Evolutionary conservation across 2,797 vertebrate genomes (phyloP), one percentile per base, ranked within the genome.

Genomic region (Champsocephalus esox): DNA sequence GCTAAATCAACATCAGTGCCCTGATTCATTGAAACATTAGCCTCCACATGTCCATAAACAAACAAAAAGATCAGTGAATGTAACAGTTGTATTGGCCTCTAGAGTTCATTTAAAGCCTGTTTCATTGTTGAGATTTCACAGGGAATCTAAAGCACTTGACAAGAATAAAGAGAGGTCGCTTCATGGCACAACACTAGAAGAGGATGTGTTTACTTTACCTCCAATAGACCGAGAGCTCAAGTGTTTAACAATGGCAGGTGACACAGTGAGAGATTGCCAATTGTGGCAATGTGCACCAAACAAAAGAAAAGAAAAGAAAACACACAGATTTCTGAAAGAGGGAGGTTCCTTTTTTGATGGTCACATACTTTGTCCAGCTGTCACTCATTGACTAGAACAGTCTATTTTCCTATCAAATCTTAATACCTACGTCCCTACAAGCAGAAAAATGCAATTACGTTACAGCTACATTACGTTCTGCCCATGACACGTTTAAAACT

Each of bases 111-210:
- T 54, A 17, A 34, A 81, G 45, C 1, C 24, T 17, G 12, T 17
- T 66, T 45, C 14, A 28, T 17, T 17, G 12, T 41, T 49, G 46
- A 75, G 21, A 68, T 63, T 54, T 72, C 62, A 48, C 12, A 32
- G 13, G 28, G 13, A 69, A 21, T 6, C 11, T 51, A 13, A 49
- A 21, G 6, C 1, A 49, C 11, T 44, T 48, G 3, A 64, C 21
- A 73, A 14, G 12, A 65, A 48, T 19, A 32, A 41, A 11, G 14
- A 10, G 9, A 17, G 2, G 3, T 57, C 24, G 3, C 28, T 65
- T 34, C 41, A 50, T 19, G 32, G 61, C 46, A 56, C 21, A 41
- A 54, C 49, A 48, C 10, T 41, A 57, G 4, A 56, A 21, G 8
- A 62, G 8, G 12, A 12, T 1, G 3, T n/a, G 66, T 64, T 62